Conservation (phyloP, 2,888 invertebrate species). For the Cheilosia impressa region DNA sequence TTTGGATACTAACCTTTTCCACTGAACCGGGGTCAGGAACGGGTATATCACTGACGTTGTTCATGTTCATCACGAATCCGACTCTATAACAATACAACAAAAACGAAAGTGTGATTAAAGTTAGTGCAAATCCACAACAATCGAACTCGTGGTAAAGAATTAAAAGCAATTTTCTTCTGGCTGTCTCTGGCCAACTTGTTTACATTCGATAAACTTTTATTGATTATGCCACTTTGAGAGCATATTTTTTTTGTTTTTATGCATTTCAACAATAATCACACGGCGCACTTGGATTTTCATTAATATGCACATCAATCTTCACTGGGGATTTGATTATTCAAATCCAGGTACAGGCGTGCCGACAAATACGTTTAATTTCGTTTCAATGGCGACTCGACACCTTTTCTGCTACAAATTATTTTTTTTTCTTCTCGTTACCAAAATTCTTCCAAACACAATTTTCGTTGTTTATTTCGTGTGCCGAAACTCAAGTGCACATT, state of each 20-base stretch:
- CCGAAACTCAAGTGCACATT: background rate
- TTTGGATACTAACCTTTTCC: slow-evolving; percentile 72
- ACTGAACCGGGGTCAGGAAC: slow-evolving; percentile 82
- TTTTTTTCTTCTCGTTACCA: background rate
- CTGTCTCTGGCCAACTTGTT: slow-evolving; percentile 1
- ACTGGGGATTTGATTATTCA: background rate
- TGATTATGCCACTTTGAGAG: background rate
- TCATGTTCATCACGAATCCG: slow-evolving; percentile 77
- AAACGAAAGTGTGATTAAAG: slow-evolving; percentile 3
- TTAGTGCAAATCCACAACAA: background rate
- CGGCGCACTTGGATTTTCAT: background rate
- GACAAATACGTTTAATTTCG: too few relatives aligned
- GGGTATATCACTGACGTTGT: slow-evolving; percentile 81
- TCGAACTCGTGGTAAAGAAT: background rate
- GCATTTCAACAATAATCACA: background rate
- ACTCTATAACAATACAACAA: slow-evolving; percentile 29
- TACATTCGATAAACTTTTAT: background rate
- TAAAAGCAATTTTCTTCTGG: background rate
- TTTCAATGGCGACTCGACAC: slow-evolving; percentile 7
- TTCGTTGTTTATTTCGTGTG: slow-evolving; percentile 16
- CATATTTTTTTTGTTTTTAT: background rate
- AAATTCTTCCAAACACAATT: slow-evolving; percentile 5
- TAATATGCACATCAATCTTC: slow-evolving; percentile 8
- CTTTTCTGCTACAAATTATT: background rate
- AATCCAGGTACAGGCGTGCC: background rate